Base-by-base conservation (phyloP, 2,797 vertebrate genomes). In the Oreortyx pictus region DNA sequence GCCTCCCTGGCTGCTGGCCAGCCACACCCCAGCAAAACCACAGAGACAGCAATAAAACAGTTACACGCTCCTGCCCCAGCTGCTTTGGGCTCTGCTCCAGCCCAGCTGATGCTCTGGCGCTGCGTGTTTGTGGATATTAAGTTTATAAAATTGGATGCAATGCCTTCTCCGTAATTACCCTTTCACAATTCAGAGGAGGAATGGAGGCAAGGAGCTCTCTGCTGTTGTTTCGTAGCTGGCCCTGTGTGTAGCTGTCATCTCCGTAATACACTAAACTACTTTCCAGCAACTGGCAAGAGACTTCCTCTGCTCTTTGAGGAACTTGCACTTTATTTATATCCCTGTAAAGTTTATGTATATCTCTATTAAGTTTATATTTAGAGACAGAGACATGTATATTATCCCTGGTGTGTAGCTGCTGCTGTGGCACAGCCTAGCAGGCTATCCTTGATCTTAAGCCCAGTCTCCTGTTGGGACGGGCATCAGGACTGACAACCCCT, bases 1-100 rank as follows among this genome's bases (percentile, higher is more conserved):
- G 92, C 92, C 89, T 82, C 85, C 78, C 88, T 95, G 96, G 93
- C 91, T 85, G 50, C 72, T 56, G 79, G 90, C 93, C 93, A 95
- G 83, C 68, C 89, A 89, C 83, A 92, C 93, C 84, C 85, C 75
- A 80, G 72, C 86, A 90, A 93, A 96, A 56, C 88, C 84, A 89
- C 88, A 91, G 82, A 86, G 93, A 86, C 80, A 64, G 85, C 67
- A 76, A 91, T 90, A 93, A 94, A 96, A 80, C 33, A n/a, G 67
- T 74, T 95, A 88, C 86, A 84, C 73, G 47, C 80, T 92, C 71
- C 13, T 78, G 80, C 49, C 91, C 74, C 91, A 96, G 92, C 91
- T 93, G 87, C 95, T 86, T 33, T 52, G 82, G 89, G 93, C 93
- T 54, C 71, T 80, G 68, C 41, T 94, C 94, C 89, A 96, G 73